These are phyloP conservation scores for Metallyticus violacea DNA, from an alignment of 2,888 invertebrate species.

Conservation along the genomic window DNA sequence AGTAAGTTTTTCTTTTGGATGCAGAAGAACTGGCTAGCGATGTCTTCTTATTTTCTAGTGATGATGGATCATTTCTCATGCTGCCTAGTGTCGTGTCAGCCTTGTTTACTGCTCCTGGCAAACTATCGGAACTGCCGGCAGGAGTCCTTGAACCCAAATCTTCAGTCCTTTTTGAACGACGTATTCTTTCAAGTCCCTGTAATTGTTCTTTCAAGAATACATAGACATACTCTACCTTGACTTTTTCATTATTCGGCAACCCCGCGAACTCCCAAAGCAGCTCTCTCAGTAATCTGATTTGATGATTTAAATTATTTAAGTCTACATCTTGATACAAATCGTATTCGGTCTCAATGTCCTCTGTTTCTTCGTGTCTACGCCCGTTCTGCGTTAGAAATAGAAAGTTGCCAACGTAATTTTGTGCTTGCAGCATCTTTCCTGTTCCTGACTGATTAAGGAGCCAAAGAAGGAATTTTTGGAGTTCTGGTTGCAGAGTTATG, in stretches of 20 bases:
- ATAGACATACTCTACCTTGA: background rate
- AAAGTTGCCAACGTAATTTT: background rate
- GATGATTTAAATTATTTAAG: background rate
- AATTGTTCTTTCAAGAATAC: background rate
- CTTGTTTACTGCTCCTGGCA: too few species aligned
- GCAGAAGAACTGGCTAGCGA: too few species aligned
- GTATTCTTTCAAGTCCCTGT: background rate
- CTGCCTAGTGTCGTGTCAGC: too few species aligned
- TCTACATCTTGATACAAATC: background rate
- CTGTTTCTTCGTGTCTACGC: background rate
- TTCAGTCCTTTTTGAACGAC: background rate
- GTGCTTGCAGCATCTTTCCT: background rate
- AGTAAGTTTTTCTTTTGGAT: too few species aligned
- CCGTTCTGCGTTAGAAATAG: background rate
- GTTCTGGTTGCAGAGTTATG: background rate
- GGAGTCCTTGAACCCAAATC: background rate
- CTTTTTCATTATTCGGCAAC: background rate
- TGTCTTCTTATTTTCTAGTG: too few species aligned
- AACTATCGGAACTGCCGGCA: too few species aligned
- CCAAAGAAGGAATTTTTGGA: background rate
- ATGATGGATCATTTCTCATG: too few species aligned
- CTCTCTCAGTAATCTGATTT: background rate
- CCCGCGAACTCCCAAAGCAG: background rate
- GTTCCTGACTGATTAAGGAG: background rate
- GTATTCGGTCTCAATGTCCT: background rate